phyloP scores from a whole-genome alignment of 2,797 vertebrate genomes.

The Malurus leucopterus region DNA sequence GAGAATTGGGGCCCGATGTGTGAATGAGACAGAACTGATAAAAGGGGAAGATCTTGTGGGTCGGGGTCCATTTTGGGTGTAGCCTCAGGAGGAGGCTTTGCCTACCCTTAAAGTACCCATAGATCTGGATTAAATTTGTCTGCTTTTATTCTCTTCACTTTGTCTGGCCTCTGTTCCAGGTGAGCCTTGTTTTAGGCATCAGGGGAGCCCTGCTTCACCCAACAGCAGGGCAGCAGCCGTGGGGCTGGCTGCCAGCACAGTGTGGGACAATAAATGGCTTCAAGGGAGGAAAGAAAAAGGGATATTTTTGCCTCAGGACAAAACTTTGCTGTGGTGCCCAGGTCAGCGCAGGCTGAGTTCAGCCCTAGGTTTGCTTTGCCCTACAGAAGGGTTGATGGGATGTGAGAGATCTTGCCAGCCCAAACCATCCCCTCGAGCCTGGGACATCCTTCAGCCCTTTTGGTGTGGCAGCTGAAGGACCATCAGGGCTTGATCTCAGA shows the following conservation, averaged over 20 bases:
- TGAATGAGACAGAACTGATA: too few species aligned
- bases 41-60: too few species aligned
- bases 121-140: too few species aligned
- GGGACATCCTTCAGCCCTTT: background rate
- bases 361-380: background rate
- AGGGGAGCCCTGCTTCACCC: background rate
- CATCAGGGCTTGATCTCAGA: background rate
- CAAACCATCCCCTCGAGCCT: accelerated
- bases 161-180: too few species aligned
- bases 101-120: too few species aligned
- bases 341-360: accelerated
- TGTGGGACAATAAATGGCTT: background rate
- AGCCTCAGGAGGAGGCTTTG: too few species aligned
- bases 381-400: background rate
- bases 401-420: background rate
- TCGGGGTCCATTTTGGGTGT: too few species aligned
- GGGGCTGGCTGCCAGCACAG: background rate
- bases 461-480: accelerated
- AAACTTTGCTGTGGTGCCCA: accelerated
- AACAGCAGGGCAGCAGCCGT: background rate
- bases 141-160: too few species aligned
- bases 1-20: too few species aligned
- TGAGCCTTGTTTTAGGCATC: too few species aligned
- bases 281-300: background rate
- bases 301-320: background rate